Base-by-base conservation (phyloP, 53 echinoderm and acorn worm species). In the Apostichopus leukothele region DNA sequence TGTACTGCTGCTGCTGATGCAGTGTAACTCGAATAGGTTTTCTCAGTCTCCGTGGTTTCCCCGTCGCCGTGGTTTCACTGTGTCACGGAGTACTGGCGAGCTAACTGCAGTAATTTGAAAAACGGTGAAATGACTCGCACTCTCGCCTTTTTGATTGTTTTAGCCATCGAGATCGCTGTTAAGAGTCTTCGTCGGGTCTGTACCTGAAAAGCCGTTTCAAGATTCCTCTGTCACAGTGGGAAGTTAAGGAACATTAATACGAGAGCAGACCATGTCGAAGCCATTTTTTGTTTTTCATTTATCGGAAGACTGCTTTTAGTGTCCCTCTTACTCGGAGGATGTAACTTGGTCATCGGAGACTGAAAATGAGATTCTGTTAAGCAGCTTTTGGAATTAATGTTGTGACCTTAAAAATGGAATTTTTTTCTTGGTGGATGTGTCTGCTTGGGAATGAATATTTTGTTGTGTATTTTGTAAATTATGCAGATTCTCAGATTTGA, bases 61-160 rank as follows among this genome's bases (percentile, higher is more conserved):
- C n/a, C 18, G 18, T 71, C 20, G 18, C 18, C 18, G 71, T 71
- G 71, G 71, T 71, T 71, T 71, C 71, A 71, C 71, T 18, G 71
- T 71, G 14, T 71, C 71, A 71, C 18, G 20, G 71, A 71, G 18
- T 71, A 18, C 20, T 71, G 6, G 71, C 18, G 6, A 57, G 39
- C 39, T 0, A 8, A 50, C 77, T 77, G 16, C 52, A 26, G 77
- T 77, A 77, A 77, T 77, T 77, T 77, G 27, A 77, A 77, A 39
- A 77, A 54, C 81, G 51, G 81, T 59, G 59, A 55, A 81, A 81
- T 60, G 81, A 55, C 55, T 53, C 5, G 39, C 55, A 81, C 16
- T 81, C 55, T 79, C 19, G 79, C 18, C 53, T 50, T 39, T 39
- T 16, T 63, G 63, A 63, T 63, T 63, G 63, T 63, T 63, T 63